phyloP scores from a whole-genome alignment of 2,797 vertebrate species.

The Scolopax rusticola region DNA sequence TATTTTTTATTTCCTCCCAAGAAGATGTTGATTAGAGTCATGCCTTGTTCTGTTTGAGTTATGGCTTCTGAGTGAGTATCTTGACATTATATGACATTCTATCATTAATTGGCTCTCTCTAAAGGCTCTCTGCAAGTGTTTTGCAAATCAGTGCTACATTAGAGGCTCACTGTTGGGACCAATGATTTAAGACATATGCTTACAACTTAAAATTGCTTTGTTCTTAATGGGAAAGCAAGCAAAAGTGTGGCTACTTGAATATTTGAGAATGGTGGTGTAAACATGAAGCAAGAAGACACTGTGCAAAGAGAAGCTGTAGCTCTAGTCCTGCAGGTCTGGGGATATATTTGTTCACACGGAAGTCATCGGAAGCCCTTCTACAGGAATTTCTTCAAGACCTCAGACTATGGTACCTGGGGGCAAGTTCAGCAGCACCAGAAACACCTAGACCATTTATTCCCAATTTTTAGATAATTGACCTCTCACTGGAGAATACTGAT shows the following conservation, averaged over 20 bases:
- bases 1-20: not conserved
- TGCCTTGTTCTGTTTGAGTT: not conserved
- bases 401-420: fast-evolving
- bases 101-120: not conserved
- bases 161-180: not conserved
- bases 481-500: not conserved
- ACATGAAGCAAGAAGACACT: fast-evolving
- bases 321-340: not conserved
- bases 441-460: not conserved
- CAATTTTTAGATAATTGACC: not conserved
- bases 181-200: not conserved
- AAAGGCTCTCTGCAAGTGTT: not conserved
- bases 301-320: not conserved
- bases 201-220: not conserved
- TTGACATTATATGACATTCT: not conserved
- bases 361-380: not conserved
- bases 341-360: not conserved
- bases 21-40: not conserved
- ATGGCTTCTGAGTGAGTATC: not conserved
- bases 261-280: not conserved
- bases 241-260: not conserved
- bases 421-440: not conserved
- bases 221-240: not conserved
- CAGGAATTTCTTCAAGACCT: not conserved
- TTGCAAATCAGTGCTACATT: not conserved